Evolutionary conservation across 2,113 vertebrate genomes (phyloP).

Genomic region (Coreoperca whiteheadi): DNA sequence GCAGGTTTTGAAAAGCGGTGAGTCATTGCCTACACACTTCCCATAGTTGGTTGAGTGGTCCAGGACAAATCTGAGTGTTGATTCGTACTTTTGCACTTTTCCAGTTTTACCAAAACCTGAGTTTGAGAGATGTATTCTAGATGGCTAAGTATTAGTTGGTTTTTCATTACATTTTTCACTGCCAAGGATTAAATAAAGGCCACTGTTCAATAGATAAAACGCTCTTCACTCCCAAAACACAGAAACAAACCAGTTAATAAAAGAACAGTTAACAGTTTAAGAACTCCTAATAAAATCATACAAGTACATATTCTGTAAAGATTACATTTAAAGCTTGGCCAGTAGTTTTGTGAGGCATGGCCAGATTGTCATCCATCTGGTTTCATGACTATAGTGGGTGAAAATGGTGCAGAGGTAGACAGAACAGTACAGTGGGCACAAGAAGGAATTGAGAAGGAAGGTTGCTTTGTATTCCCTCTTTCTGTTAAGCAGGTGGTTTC

Average conservation of each 20-base stretch:
- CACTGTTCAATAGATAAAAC: conserved; percentile 3
- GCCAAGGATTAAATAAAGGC: background rate
- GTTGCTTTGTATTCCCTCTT: background rate
- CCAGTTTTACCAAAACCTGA: background rate
- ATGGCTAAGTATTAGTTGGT: background rate
- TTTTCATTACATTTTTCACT: conserved; percentile 7
- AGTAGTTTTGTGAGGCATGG: conserved; percentile 17
- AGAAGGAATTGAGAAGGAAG: background rate
- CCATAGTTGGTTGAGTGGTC: background rate
- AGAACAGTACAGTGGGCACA: background rate
- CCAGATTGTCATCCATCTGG: conserved; percentile 22
- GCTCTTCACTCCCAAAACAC: background rate
- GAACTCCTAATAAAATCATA: conserved; percentile 19
- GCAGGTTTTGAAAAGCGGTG: too few species aligned
- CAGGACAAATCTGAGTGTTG: background rate
- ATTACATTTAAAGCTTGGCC: conserved; percentile 20
- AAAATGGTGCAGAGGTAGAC: conserved; percentile 3
- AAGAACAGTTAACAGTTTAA: conserved; percentile 10
- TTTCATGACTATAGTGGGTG: conserved; percentile 10
- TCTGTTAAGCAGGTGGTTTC: conserved; percentile 4
- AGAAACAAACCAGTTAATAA: conserved; percentile 27
- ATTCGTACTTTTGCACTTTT: background rate
- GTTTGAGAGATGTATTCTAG: background rate
- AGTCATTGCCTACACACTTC: too few species aligned
- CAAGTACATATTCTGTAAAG: conserved; percentile 22